Conservation (phyloP, 1,140 invertebrate genomes). For the Phortica variegata region DNA sequence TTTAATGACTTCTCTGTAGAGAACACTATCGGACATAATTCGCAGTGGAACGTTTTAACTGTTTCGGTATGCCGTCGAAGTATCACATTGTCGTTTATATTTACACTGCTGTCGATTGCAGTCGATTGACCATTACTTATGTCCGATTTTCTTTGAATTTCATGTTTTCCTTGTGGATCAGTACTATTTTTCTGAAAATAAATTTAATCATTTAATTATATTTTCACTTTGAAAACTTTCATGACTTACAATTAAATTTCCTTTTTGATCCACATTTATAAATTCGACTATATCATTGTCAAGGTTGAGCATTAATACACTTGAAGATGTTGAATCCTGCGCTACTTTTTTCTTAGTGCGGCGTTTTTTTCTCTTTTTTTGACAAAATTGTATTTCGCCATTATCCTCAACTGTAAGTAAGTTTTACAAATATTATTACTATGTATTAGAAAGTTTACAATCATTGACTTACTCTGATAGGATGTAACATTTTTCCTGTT, state of each 20-base stretch:
- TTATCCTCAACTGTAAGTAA: constrained; percentile 37
- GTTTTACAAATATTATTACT: neutral
- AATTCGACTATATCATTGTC: constrained; percentile 17
- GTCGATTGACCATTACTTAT: too few relatives aligned
- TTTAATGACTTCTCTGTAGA: constrained; percentile 62
- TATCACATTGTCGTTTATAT: too few relatives aligned
- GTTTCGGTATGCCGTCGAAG: constrained; percentile 36
- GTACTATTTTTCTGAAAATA: too few relatives aligned
- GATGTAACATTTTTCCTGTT: constrained; percentile 27
- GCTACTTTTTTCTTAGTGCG: constrained; percentile 13
- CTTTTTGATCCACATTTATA: constrained; percentile 24
- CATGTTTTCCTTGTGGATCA: too few relatives aligned
- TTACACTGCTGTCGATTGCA: too few relatives aligned
- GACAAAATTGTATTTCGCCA: constrained; percentile 42
- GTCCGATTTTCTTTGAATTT: too few relatives aligned
- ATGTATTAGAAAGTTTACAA: neutral
- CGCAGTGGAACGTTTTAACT: constrained; percentile 61
- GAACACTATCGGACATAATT: constrained; percentile 62
- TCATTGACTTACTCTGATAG: constrained; percentile 43
- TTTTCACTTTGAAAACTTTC: too few relatives aligned
- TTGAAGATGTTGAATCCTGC: neutral
- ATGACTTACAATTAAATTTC: too few relatives aligned
- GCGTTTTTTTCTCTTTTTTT: constrained; percentile 22
- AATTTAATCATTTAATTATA: too few relatives aligned
- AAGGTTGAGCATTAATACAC: constrained; percentile 49